Conservation (phyloP, 2,797 vertebrate species). For the Sebastes steindachneri region DNA sequence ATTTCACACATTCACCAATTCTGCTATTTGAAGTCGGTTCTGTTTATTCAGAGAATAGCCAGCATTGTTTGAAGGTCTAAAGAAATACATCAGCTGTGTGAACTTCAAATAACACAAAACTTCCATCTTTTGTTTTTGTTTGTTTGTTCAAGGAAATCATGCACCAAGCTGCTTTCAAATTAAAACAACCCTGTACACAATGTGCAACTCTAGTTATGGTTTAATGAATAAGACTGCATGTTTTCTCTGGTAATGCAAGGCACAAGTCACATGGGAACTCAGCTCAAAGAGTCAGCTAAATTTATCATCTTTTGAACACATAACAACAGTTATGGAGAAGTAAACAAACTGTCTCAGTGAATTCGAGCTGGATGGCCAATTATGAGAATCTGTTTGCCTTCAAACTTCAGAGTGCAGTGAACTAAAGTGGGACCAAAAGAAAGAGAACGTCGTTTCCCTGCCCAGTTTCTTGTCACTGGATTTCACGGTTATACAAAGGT, state of each 20-base stretch:
- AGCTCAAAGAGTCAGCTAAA: conserved; percentile 30
- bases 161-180: conserved; percentile 15
- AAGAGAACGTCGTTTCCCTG: background rate
- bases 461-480: background rate
- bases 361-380: conserved; percentile 2
- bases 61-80: background rate
- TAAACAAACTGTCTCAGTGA: conserved; percentile 27
- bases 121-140: background rate
- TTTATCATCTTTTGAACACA: conserved; percentile 29
- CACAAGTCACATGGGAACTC: conserved; percentile 12
- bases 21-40: background rate
- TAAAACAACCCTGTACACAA: background rate
- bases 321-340: conserved; percentile 4
- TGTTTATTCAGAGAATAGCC: background rate
- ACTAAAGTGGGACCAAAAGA: background rate
- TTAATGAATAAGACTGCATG: conserved; percentile 5
- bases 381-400: conserved; percentile 8
- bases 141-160: background rate
- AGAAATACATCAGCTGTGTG: background rate
- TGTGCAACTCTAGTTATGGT: conserved; percentile 1
- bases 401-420: background rate
- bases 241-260: conserved; percentile 31
- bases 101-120: conserved; percentile 3
- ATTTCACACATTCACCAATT: background rate
- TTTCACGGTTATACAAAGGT: background rate